Base-by-base conservation (phyloP, 1,140 invertebrate species). In the Zaprionus tsacasi region DNA sequence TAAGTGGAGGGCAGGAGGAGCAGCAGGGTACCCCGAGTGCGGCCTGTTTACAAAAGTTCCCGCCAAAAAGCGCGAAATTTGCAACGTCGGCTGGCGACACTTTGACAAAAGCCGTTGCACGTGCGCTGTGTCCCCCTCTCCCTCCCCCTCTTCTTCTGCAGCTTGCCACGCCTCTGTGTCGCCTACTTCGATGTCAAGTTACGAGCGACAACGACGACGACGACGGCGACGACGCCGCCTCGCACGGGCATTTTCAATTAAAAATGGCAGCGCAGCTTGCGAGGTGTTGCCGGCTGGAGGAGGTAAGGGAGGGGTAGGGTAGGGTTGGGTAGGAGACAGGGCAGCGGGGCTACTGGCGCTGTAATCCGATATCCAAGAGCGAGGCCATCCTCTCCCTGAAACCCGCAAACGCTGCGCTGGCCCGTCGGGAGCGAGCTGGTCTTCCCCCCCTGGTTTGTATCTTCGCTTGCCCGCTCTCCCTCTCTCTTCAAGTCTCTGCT, bases 61-160 rank as follows among this genome's bases (percentile, higher is more conserved):
- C 82, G 76, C 82, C 81, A 76, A 86, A 85, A 85, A 80, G 73
- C 76, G 63, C 50, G 76, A 85, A 81, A 86, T 77, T 85, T 79
- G 79, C 82, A 86, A 86, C 78, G 78, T 76, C 43, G 82, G 82
- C 67, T 66, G 75, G 74, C 81, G 77, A 83, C 80, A 83, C 75
- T 85, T 79, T 85, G 83, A 75, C 72, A 75, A 75, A 75, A 70
- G 70, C 70, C 71, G 82, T 76, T 87, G 82, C 82, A 87, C 82
- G 79, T 87, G 82, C 72, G 70, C 67, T 74, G 67, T 40, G 6
- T 7, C 7, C 17, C 48, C 58, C 11, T 43, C 33, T 7, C 13
- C 2, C 7, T 45, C 50, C n/a, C 12, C 58, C n/a, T 35, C 13
- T 10, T 30, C 1, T 40, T 6, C 6, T 40, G 11, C 38, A 27